Evolutionary conservation across 2,797 vertebrate species (phyloP).

Genomic region (Chanos chanos): DNA sequence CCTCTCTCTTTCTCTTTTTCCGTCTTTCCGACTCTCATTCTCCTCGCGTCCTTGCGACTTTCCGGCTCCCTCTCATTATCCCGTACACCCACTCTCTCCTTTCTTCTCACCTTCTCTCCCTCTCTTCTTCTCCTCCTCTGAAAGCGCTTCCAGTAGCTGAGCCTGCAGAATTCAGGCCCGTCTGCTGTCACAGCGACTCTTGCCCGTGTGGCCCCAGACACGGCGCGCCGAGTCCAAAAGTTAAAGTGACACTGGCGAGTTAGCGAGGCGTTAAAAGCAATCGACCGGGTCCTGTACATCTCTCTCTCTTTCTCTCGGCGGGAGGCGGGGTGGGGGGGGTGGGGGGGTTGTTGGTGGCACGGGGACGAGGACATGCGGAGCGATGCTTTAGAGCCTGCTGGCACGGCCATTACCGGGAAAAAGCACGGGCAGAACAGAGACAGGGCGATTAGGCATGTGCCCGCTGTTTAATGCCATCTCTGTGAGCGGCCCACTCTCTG

Average conservation of each 20-base stretch:
- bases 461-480: slow-evolving; percentile 32
- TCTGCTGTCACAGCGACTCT: not conserved
- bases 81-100: not conserved
- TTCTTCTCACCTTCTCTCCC: not conserved
- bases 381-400: too few species aligned
- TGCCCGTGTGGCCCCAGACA: not conserved
- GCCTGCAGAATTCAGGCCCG: not conserved
- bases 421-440: slow-evolving; percentile 26
- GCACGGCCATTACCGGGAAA: slow-evolving; percentile 7
- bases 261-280: not conserved
- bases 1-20: not conserved
- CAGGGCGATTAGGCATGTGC: slow-evolving; percentile 40
- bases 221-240: not conserved
- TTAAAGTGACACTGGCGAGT: not conserved
- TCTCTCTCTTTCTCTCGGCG: too few species aligned
- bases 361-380: too few species aligned
- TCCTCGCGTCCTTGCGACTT: not conserved
- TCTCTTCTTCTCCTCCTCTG: not conserved
- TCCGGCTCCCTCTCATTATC: not conserved
- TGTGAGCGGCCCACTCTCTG: slow-evolving; percentile 44
- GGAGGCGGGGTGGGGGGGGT: too few species aligned
- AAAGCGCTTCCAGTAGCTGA: not conserved
- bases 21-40: too few species aligned
- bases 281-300: too few species aligned
- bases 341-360: too few species aligned